Conservation (phyloP, 2,113 vertebrate genomes). For the Pseudonaja textilis region DNA sequence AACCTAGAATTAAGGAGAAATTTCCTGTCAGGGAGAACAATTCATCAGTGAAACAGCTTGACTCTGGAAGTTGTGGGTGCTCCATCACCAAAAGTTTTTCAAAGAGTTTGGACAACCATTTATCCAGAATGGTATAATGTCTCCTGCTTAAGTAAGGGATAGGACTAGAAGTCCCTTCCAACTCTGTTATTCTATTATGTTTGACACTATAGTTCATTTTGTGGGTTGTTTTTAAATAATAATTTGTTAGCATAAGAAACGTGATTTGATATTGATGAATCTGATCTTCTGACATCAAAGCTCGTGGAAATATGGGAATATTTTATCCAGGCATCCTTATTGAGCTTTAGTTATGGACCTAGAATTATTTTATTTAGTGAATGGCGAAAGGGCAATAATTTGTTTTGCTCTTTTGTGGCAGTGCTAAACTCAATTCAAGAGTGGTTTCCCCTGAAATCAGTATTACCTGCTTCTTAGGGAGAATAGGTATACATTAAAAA, state of each 20-base stretch:
- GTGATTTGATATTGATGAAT: not conserved
- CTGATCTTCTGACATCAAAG: not conserved
- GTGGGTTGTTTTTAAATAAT: not conserved
- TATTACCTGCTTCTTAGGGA: not conserved
- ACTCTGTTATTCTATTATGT: no score
- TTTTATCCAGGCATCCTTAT: not conserved
- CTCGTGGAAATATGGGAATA: not conserved
- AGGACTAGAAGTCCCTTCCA: not conserved
- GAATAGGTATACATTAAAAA: not conserved
- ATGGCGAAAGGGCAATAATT: not conserved
- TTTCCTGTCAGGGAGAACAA: not conserved
- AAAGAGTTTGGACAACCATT: not conserved
- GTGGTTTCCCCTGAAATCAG: not conserved
- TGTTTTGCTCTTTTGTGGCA: not conserved
- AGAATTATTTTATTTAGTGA: not conserved
- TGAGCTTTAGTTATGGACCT: not conserved
- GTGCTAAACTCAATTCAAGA: not conserved
- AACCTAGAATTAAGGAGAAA: no score
- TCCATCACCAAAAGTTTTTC: not conserved
- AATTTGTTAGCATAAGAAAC: not conserved
- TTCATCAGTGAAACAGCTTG: not conserved
- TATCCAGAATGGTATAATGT: not conserved
- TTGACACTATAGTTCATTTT: not conserved
- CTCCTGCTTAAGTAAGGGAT: not conserved
- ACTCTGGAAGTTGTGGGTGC: not conserved